A percentile compares a stretch with the other conserved stretches of the same genome.
Evolutionary conservation across 2,797 vertebrate species (phyloP).

Genomic region (Neopelma chrysocephalum): DNA sequence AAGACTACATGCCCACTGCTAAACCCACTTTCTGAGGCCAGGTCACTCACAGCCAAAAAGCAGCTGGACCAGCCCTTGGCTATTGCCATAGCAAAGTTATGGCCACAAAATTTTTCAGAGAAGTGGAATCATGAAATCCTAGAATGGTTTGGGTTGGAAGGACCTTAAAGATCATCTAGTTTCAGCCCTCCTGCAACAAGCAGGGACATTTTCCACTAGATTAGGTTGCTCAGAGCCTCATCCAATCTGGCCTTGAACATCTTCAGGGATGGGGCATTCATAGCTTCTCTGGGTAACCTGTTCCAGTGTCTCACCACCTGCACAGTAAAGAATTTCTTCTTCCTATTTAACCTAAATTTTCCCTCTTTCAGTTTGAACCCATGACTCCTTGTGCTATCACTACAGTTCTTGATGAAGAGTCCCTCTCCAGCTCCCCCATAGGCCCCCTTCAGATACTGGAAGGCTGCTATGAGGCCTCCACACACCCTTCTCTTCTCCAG

Average conservation of each 20-base stretch:
- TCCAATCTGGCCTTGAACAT: neutral
- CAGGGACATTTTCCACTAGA: too few relatives aligned
- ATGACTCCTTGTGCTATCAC: neutral
- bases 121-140: neutral
- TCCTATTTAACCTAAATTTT: neutral
- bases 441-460: neutral
- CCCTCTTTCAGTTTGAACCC: neutral
- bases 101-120: neutral
- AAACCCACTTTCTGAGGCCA: neutral
- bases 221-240: neutral
- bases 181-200: neutral
- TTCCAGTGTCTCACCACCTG: neutral
- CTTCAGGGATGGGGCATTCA: neutral
- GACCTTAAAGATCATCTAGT: neutral
- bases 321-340: neutral
- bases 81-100: neutral
- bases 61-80: neutral
- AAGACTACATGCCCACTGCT: neutral
- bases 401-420: neutral
- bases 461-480: neutral
- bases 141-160: neutral
- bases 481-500: neutral
- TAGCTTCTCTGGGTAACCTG: neutral
- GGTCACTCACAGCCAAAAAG: neutral
- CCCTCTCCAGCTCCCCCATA: neutral